Evolutionary conservation across 2,113 vertebrate species (phyloP), one percentile per base, ranked within the genome.

Genomic region (Plestiodon gilberti): DNA sequence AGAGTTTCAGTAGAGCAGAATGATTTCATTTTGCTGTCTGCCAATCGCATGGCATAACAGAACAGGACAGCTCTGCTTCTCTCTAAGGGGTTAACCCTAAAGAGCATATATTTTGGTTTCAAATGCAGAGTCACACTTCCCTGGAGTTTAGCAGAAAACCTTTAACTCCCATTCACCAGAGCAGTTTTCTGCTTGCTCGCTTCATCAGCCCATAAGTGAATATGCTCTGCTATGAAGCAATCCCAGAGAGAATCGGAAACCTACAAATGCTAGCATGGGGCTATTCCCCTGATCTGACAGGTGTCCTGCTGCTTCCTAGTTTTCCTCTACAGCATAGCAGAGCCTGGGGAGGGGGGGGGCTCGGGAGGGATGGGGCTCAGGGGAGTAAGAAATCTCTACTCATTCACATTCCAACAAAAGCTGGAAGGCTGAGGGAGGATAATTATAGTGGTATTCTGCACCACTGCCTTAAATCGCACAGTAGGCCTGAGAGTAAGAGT

Each of bases 401-500:
- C 15, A 4, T 55, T 59, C 62, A 35, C 38, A 40, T 76, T 77
- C 35, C 73, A 43, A 17, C 73, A 67, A 82, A n/a, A 57, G 52
- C 30, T 70, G 38, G 73, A 8, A 35, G 2, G 2, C 25, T 10
- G 20, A 69, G 48, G 35, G 48, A 76, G 43, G 71, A 69, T 40
- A 43, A 77, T 77, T 59, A 76, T 76, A 43, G 62, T 40, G 13
- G 35, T 71, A 43, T 81, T 59, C 43, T 64, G 73, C 48, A 55
- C 48, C 48, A 69, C 33, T 43, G 48, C 61, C 79, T 87, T 82
- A 69, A 87, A 69, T 48, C 62, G 38, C 71, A 82, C 79, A 33
- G 71, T 40, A 40, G 43, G 79, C 33, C 78, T 14, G 17, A 40
- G 61, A 55, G 65, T 82, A 57, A 80, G 18, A 81, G 43, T 73